phyloP scores from a whole-genome alignment of 2,797 vertebrate species.

The Urocyon cinereoargenteus region DNA sequence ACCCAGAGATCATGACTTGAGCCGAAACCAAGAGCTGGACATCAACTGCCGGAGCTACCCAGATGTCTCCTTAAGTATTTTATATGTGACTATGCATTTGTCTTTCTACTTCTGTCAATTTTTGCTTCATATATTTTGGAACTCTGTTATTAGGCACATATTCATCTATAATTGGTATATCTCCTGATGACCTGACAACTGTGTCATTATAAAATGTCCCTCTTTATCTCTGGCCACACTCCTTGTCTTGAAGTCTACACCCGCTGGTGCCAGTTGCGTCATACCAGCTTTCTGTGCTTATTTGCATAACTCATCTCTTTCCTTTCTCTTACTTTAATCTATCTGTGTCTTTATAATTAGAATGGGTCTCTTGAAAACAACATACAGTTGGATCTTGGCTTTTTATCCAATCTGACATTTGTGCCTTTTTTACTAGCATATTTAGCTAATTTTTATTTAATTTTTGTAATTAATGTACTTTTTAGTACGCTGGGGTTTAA shows the following conservation, averaged over 20 bases:
- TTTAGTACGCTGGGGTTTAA: background rate
- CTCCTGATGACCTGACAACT: background rate
- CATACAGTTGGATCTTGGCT: background rate
- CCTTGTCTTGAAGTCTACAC: background rate
- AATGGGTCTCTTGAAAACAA: background rate
- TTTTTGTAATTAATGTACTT: background rate
- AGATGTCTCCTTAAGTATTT: background rate
- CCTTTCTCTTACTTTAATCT: background rate
- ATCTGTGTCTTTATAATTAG: background rate
- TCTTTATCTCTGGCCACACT: background rate
- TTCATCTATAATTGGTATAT: background rate
- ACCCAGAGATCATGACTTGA: background rate
- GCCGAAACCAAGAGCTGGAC: background rate
- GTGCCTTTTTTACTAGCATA: background rate
- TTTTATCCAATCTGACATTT: background rate
- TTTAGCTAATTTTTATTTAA: slow-evolving; percentile 4
- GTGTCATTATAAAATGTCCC: background rate
- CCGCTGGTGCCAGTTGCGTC: background rate
- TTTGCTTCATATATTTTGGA: background rate
- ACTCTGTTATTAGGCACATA: background rate
- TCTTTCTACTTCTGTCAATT: background rate
- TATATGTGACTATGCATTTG: background rate
- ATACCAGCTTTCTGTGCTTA: background rate
- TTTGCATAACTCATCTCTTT: background rate
- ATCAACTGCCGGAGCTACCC: background rate